Percentiles rank a stretch among this genome's conserved stretches.
These are phyloP conservation scores for Archips crataeganus DNA, from an alignment of 2,888 invertebrate species.

Conservation along the genomic window DNA sequence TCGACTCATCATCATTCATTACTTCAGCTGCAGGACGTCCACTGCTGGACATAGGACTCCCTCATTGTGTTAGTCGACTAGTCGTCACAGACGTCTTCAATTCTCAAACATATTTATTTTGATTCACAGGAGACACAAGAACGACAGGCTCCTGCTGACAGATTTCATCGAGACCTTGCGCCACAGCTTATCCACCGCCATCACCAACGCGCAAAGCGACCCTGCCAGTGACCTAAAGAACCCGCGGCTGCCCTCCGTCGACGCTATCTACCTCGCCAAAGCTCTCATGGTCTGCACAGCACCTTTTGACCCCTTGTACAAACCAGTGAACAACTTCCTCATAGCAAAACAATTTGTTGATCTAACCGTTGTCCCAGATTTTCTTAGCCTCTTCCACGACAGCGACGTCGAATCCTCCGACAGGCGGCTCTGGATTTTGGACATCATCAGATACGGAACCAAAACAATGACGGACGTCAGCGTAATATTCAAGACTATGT, in stretches of 20 bases:
- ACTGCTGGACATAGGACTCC: no score
- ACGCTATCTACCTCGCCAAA: slow-evolving; percentile 90
- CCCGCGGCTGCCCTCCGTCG: slow-evolving; percentile 85
- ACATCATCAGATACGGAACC: slow-evolving; percentile 91
- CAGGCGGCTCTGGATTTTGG: slow-evolving; percentile 92
- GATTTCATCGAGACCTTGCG: slow-evolving; percentile 89
- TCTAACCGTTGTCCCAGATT: slow-evolving; percentile 93
- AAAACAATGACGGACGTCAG: slow-evolving; percentile 91
- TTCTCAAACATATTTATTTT: background rate
- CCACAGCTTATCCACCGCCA: slow-evolving; percentile 83
- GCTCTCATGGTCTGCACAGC: slow-evolving; percentile 90
- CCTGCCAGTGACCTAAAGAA: slow-evolving; percentile 58
- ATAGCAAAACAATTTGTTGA: slow-evolving; percentile 92
- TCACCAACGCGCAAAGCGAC: slow-evolving; percentile 51
- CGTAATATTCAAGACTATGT: slow-evolving; percentile 89
- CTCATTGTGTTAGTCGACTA: no score
- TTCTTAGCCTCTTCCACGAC: slow-evolving; percentile 93
- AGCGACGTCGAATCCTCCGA: slow-evolving; percentile 89
- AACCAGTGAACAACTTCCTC: slow-evolving; percentile 91
- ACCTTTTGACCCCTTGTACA: slow-evolving; percentile 91
- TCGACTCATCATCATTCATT: no score
- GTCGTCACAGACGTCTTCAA: no score
- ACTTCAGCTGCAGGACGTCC: no score
- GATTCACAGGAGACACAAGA: slow-evolving; percentile 78
- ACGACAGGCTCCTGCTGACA: slow-evolving; percentile 88